phyloP scores from a whole-genome alignment of 23 tunicate species.

The Trididemnum clinides region DNA sequence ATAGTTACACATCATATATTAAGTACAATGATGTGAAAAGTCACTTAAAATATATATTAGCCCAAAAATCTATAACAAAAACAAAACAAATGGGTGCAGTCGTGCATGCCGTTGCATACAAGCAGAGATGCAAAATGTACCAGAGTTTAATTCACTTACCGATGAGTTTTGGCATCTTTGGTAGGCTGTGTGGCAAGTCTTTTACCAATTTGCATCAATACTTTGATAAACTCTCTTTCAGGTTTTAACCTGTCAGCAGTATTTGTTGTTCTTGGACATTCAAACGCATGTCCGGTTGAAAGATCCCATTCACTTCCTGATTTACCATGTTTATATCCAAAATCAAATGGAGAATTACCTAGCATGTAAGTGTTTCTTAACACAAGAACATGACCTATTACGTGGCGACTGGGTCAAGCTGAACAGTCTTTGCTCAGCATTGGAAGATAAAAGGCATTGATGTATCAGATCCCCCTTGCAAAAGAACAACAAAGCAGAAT shows the following conservation, averaged over 20 bases:
- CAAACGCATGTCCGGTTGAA: constrained; percentile 95
- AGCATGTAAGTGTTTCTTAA: not conserved
- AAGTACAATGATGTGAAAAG: no score
- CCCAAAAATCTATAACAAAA: no score
- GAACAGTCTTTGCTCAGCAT: no score
- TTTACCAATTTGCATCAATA: constrained; percentile 86
- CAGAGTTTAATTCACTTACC: constrained; percentile 37
- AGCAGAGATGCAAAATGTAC: no score
- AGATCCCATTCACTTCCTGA: constrained; percentile 95
- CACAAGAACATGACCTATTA: not conserved
- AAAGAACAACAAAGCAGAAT: no score
- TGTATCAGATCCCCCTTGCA: no score
- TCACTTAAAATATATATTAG: no score
- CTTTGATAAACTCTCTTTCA: constrained; percentile 88
- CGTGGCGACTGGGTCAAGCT: no score
- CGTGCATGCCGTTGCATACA: no score
- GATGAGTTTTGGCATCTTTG: constrained; percentile 94
- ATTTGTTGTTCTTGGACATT: constrained; percentile 42
- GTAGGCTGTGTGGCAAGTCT: constrained; percentile 92
- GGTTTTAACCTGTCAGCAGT: constrained; percentile 63
- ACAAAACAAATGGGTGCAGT: no score
- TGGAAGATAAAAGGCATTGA: no score
- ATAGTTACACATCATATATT: no score
- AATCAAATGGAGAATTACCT: constrained; percentile 27
- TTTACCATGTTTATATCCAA: constrained; percentile 33